Evolutionary conservation across 2,113 vertebrate genomes (phyloP), one percentile per base, ranked within the genome.

Genomic region (Ptyas mucosa): DNA sequence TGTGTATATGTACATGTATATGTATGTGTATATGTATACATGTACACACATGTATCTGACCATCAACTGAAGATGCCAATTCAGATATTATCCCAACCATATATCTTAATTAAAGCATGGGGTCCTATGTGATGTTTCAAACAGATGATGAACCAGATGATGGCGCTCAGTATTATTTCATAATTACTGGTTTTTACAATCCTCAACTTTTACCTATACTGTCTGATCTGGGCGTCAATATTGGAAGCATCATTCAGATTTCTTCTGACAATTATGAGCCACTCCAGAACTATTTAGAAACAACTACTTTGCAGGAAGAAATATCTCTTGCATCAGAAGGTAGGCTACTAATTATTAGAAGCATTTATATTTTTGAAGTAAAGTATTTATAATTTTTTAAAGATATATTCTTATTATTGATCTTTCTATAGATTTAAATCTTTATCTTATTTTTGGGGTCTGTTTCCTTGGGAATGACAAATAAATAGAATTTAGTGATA

Each of bases 81-180:
- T 88, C 1, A 85, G n/a, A 49, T 93, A 6, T 89, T 43, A 90
- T 95, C 55, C 92, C 92, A 0, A 93, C 93, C 51, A 61, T 51
- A 34, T 53, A 39, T 93, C 88, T 89, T 87, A 85, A 81, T 92
- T 52, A 89, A 90, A 95, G 1, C 54, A 23, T 91, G 49, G 54
- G 54, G 92, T 69, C 94, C 52, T 94, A 87, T 95, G 26, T 93
- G 92, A 43, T 95, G 5, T 96, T 96, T 96, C 96, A 88, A 93
- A 91, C 96, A 99, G 99, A 99, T 69, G 99, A 99, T 93, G 99
- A 99, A 96, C 99, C 99, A 92, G 98, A 98, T 14, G 98, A 99
- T 85, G 99, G 99, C 88, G 98, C 98, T 93, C 98, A 99, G 51
- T 98, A 98, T 96, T 99, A 99, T 96, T 95, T 99, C 95, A 97